Conservation (phyloP, 2,797 vertebrate genomes). For the Glyptemys insculpta region DNA sequence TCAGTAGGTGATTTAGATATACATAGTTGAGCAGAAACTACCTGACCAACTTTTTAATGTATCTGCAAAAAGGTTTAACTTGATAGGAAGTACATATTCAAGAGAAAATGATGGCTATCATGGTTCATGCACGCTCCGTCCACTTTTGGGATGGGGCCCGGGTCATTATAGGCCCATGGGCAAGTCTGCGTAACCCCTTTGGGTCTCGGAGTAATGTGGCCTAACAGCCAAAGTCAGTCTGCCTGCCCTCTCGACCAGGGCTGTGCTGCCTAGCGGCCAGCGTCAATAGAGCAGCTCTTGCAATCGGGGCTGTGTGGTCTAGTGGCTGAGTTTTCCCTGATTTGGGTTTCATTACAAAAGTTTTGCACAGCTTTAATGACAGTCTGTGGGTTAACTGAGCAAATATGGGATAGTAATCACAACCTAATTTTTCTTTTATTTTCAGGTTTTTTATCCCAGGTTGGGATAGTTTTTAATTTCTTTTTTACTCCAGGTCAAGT, state of each 20-base stretch:
- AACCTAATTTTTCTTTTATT: not conserved
- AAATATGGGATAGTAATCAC: constrained; percentile 8
- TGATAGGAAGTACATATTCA: too few species aligned
- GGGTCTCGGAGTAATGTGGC: too few species aligned
- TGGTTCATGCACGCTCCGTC: too few species aligned
- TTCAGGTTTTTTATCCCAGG: constrained; percentile 8
- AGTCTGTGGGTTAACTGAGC: not conserved
- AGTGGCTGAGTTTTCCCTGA: not conserved
- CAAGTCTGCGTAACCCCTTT: too few species aligned
- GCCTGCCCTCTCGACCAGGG: too few species aligned
- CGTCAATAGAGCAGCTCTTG: too few species aligned
- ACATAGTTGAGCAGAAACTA: not conserved
- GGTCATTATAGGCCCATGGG: too few species aligned
- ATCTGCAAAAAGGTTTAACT: not conserved
- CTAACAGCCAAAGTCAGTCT: too few species aligned
- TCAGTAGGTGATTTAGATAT: not conserved
- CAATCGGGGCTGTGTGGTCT: too few species aligned
- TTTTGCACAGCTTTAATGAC: not conserved
- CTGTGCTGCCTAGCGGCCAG: too few species aligned
- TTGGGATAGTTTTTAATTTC: not conserved
- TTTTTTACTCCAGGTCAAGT: not conserved
- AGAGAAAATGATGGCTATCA: not conserved
- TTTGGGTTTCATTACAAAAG: not conserved
- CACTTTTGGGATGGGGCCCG: too few species aligned
- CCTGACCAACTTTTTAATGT: not conserved